Evolutionary conservation across 1,140 invertebrate species (phyloP).

Genomic region (Drosophila pruinosa): DNA sequence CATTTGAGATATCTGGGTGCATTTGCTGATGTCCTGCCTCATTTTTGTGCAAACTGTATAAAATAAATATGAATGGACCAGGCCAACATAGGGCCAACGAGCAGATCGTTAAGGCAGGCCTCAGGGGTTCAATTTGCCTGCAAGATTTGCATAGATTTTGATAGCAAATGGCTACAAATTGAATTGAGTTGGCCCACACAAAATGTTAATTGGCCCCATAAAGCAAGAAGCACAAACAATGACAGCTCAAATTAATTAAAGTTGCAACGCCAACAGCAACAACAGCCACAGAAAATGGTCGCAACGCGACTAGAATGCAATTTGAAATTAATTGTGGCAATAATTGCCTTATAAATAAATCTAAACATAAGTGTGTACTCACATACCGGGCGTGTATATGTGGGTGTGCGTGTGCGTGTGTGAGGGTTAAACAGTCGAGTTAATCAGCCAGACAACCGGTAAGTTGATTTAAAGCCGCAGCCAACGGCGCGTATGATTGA

Average conservation of each 20-base stretch:
- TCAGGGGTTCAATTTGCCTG: conserved; percentile 29
- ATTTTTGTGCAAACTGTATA: conserved; percentile 26
- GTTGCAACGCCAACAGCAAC: conserved; percentile 25
- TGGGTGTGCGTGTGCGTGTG: conserved; percentile 13
- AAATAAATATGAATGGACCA: conserved; percentile 45
- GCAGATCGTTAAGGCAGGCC: conserved; percentile 11
- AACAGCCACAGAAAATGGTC: conserved; percentile 4
- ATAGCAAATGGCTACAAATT: conserved; percentile 40
- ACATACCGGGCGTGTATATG: too few relatives aligned
- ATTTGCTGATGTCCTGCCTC: conserved; percentile 1
- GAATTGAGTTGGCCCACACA: conserved; percentile 38
- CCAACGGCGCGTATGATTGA: conserved; percentile 71
- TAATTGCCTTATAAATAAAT: conserved; percentile 80
- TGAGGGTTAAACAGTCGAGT: conserved; percentile 49
- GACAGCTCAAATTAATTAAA: conserved; percentile 67
- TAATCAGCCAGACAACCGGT: conserved; percentile 46
- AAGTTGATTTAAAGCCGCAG: conserved; percentile 62
- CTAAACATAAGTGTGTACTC: conserved; percentile 16
- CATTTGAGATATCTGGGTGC: conserved; percentile 25
- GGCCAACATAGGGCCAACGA: neutral
- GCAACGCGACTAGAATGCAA: conserved; percentile 47
- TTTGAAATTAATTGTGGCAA: conserved; percentile 77
- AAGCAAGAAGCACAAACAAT: conserved; percentile 31
- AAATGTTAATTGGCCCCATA: conserved; percentile 69
- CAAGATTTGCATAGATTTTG: conserved; percentile 36